Evolutionary conservation across 1,140 invertebrate genomes (phyloP), one percentile per base, ranked within the genome.

Genomic region (Drosophila watanabei): DNA sequence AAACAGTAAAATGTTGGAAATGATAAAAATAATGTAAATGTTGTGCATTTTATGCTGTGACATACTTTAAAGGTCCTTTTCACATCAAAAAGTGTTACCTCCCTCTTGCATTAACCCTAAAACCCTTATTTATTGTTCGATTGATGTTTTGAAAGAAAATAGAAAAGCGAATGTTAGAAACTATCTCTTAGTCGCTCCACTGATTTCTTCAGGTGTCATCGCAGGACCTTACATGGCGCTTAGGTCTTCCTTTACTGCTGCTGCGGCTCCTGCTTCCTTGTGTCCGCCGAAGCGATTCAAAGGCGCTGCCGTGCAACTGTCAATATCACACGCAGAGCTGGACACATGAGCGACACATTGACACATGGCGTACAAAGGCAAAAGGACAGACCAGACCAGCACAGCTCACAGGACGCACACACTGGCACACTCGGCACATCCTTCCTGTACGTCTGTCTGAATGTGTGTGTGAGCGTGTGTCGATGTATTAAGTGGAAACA

Each of bases 281-380:
- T 8, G 54, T 75, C 49, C 68, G 63, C 41, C 64, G 39, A 37
- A 78, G 51, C 57, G 49, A 68, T 77, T 77, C 73, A 77, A 77
- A 79, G 65, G 64, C 43, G 51, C 75, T 58, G 24, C 57, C 57
- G 70, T 73, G 76, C 78, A 75, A 72, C 81, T 89, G 85, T 90
- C 85, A 89, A 90, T 89, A 89, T 85, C 85, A 85, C 82, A 89
- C 86, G 82, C 86, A 85, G 86, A 52, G 52, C 81, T 79, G 85
- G 85, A 89, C 85, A 89, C 85, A 85, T 89, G 85, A 89, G 78
- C 86, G 85, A 89, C 86, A 86, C 86, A 86, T 90, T 90, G 86
- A 89, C 86, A 91, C 86, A 86, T 90, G 86, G 81, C 70, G 86
- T 71, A 89, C 86, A 91, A 91, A 82, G 79, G 87, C 60, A 84